A percentile compares a stretch with the other conserved stretches of the same genome.
Evolutionary conservation across 2,797 vertebrate genomes (phyloP).

Genomic region (Silurus lanzhouensis): DNA sequence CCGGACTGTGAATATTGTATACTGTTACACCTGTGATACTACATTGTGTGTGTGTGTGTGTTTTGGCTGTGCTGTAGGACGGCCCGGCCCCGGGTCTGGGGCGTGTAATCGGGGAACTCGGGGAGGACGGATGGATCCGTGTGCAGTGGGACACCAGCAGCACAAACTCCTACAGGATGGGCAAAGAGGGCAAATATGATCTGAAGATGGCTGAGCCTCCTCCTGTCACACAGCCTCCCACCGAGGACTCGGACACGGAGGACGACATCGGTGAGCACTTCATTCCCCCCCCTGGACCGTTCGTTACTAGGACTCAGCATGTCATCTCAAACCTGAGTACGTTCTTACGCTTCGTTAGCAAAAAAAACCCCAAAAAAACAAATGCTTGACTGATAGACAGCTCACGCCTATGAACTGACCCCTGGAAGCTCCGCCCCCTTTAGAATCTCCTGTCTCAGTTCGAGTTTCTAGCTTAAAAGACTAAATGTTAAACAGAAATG

Average conservation of each 20-base stretch:
- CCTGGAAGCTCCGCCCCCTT: slow-evolving; percentile 1
- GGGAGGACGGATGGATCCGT: slow-evolving; percentile 97
- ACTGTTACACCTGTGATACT: too few relatives aligned
- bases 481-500: too few relatives aligned
- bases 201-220: slow-evolving; percentile 93
- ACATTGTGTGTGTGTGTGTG: background rate
- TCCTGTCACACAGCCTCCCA: slow-evolving; percentile 78
- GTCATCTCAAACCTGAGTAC: background rate
- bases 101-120: slow-evolving; percentile 93
- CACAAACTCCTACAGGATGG: slow-evolving; percentile 99
- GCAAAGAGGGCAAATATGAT: slow-evolving; percentile 98
- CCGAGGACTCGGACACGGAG: slow-evolving; percentile 94
- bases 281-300: too few relatives aligned
- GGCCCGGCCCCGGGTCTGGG: slow-evolving; percentile 94
- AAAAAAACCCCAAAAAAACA: too few relatives aligned
- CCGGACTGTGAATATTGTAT: too few relatives aligned
- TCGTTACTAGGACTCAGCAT: too few relatives aligned
- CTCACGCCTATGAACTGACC: background rate
- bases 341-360: too few relatives aligned
- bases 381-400: background rate
- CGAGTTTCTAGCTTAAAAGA: background rate
- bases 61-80: slow-evolving; percentile 71
- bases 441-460: background rate
- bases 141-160: slow-evolving; percentile 99
- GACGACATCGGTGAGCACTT: slow-evolving; percentile 85